Evolutionary conservation across 2,113 vertebrate species (phyloP), one percentile per base, ranked within the genome.

Genomic region (Arothron firmamentum): DNA sequence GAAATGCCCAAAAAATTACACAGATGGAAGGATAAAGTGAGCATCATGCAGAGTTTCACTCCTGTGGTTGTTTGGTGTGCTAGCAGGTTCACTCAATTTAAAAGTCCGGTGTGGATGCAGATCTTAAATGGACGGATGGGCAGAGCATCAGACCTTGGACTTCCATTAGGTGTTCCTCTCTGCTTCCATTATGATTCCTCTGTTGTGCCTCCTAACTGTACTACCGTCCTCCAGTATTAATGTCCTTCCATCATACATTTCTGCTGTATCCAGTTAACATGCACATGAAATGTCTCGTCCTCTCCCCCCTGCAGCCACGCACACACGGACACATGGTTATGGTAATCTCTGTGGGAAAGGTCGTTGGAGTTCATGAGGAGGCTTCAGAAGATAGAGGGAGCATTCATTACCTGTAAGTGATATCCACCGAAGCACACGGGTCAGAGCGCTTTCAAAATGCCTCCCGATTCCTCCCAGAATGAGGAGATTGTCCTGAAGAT

Each of bases 301-400:
- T 18, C 21, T n/a, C 0, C 5, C 28, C 25, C 34, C n/a, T 0
- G 10, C 19, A 25, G 15, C 60, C 52, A 63, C 23, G 59, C 53
- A 45, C 14, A 45, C 51, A 23, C 6, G 16, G 34, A 38, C 34
- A 12, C 3, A 19, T 20, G 9, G 55, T 45, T 18, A 42, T 0
- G 4, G 57, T 43, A 74, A 74, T 74, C 68, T 78, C 72, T 62
- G 74, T 81, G 76, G 72, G 76, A 81, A 75, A 52, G 46, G 47
- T 6, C 14, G 56, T 5, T 6, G 43, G 51, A 38, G 51, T 64
- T 70, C 49, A 31, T 60, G 38, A 20, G 56, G 67, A 51, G 54
- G 51, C 61, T 74, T 59, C 16, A 48, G 52, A 34, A 55, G 55
- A 52, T 41, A 66, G 70, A 52, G 70, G 63, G 18, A 52, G 56